A percentile compares a stretch with the other conserved stretches of the same genome.
Conservation (phyloP, 2,797 vertebrate genomes). For the Argya squamiceps region DNA sequence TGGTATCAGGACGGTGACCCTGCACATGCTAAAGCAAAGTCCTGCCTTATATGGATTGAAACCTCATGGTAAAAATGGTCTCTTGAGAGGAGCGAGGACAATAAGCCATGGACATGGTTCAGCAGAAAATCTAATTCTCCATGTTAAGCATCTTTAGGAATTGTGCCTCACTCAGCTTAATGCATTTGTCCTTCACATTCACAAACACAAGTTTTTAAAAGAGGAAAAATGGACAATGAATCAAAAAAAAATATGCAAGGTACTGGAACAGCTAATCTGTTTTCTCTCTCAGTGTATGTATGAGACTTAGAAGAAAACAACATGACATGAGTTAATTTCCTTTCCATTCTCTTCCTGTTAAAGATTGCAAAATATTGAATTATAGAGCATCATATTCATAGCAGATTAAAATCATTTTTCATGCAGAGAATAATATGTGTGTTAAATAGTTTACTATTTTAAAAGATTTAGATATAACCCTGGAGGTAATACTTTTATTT, state of each 20-base stretch:
- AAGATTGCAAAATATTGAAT: slow-evolving; percentile 6
- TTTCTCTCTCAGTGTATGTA: not conserved
- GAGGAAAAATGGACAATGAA: not conserved
- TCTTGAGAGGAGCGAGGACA: not conserved
- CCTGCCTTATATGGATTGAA: not conserved
- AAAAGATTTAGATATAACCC: not conserved
- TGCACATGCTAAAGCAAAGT: not conserved
- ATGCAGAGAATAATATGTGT: not conserved
- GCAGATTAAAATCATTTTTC: not conserved
- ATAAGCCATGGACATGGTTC: not conserved
- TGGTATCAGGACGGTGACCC: not conserved
- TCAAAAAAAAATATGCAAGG: not conserved
- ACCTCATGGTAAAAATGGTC: not conserved
- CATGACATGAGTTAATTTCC: not conserved
- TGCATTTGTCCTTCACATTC: slow-evolving; percentile 9
- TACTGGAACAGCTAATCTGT: not conserved
- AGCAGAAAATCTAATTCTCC: slow-evolving; percentile 21
- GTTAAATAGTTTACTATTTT: not conserved
- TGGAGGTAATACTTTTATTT: not conserved
- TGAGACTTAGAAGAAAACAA: not conserved
- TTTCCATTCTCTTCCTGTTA: not conserved
- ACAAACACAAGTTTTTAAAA: not conserved
- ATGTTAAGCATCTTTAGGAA: not conserved
- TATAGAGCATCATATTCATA: not conserved
- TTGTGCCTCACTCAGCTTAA: not conserved